Percentiles rank a stretch among this genome's conserved stretches.
Evolutionary conservation across 2,888 invertebrate species (phyloP).

Genomic region (Pachydiplax longipennis): DNA sequence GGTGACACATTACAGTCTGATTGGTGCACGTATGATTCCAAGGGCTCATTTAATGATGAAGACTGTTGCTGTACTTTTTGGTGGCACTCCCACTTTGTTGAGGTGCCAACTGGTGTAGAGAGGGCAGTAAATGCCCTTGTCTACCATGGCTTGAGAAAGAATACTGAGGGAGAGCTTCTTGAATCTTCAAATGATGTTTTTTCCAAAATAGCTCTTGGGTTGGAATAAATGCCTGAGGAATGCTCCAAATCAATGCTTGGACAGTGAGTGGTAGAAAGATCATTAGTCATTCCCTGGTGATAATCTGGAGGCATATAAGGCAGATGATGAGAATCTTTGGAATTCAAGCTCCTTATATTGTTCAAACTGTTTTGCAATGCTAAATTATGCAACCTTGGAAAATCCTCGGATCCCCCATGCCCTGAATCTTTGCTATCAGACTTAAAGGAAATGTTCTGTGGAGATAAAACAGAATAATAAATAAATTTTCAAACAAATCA

Average conservation of each 20-base stretch:
- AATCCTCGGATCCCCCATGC: slow-evolving; percentile 71
- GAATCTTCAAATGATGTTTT: background rate
- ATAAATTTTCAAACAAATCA: background rate
- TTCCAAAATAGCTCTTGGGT: background rate
- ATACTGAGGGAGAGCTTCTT: slow-evolving; percentile 13
- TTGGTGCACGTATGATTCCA: no score
- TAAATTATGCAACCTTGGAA: slow-evolving; percentile 68
- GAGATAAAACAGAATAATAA: slow-evolving; percentile 51
- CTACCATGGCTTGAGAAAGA: background rate
- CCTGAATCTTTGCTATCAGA: slow-evolving; percentile 72
- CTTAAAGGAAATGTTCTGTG: slow-evolving; percentile 87
- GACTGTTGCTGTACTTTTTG: no score
- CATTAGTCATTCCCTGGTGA: slow-evolving; percentile 52
- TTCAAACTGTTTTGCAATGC: slow-evolving; percentile 59
- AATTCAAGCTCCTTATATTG: slow-evolving; percentile 60
- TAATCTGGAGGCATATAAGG: slow-evolving; percentile 60
- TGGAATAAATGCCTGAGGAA: slow-evolving; percentile 14
- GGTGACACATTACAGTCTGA: slow-evolving; percentile 82
- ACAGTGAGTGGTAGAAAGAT: slow-evolving; percentile 45
- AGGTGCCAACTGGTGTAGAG: slow-evolving; percentile 11
- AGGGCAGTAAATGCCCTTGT: slow-evolving; percentile 22
- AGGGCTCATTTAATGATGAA: no score
- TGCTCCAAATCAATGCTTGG: slow-evolving; percentile 27
- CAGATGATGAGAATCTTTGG: slow-evolving; percentile 65
- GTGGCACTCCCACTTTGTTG: slow-evolving; percentile 33